Base-by-base conservation (phyloP, 1,140 invertebrate species). In the Megathymus violae region DNA sequence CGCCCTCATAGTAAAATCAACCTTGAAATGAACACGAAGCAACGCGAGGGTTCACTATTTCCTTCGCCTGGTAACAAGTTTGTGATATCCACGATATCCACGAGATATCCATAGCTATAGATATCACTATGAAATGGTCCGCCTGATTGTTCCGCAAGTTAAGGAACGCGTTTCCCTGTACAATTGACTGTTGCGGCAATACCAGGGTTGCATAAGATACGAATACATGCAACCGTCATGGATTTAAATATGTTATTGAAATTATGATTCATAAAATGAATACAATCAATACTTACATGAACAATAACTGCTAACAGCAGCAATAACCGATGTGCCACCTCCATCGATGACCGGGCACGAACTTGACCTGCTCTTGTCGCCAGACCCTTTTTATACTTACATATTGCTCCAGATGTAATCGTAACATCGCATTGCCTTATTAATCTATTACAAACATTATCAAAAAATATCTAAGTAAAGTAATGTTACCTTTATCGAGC, bases 351-450 rank as follows among this genome's bases (percentile, higher is more conserved):
- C 71, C 44, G 61, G 27, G 22, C n/a, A 51, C 61, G 31, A 15
- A 66, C 44, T 63, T 66, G 62, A 69, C 68, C 73, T 76, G 67
- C 62, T 13, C 38, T 40, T 14, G 22, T 25, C 47, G 14, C 13
- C 16, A 59, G 48, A 60, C 51, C 47, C 59, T 54, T 61, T 43
- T 73, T 86, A 85, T 83, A 85, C 59, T 31, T 38, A 74, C 65
- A 67, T 78, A 76, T 79, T 82, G 61, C 74, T 67, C 72, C 76
- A 86, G 44, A 56, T 34, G 63, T 72, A 54, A 15, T 67, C 61
- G 69, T 66, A 69, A 76, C 50, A 65, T 67, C 52, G 36, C 64
- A 62, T 34, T 67, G 43, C 14, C 27, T 44, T 61, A 44, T 40
- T 46, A 46, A 50, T 36, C 54, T 62, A 52, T 64, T 54, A 74